A percentile compares a stretch with the other conserved stretches of the same genome.
Conservation (phyloP, 2,888 invertebrate species). For the Leptogaster cylindrica region DNA sequence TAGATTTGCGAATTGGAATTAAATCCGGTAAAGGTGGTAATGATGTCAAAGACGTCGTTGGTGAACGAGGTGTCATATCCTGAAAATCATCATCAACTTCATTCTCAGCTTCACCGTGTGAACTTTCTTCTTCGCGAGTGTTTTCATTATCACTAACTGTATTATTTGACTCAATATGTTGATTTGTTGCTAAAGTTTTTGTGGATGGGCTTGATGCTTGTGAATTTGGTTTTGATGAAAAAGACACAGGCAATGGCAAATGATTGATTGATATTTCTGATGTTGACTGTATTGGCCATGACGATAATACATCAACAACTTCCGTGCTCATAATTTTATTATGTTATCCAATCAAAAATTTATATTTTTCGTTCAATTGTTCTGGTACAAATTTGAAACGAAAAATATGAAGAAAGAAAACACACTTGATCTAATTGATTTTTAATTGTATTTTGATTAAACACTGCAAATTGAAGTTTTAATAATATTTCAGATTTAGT, state of each 20-base stretch:
- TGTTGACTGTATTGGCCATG: conserved; percentile 31
- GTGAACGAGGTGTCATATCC: conserved; percentile 32
- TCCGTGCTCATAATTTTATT: conserved; percentile 41
- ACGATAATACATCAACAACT: conserved; percentile 30
- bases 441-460: too few species aligned
- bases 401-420: background rate
- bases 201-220: background rate
- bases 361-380: conserved; percentile 9
- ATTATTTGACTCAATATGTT: background rate
- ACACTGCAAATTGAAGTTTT: too few species aligned
- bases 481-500: too few species aligned
- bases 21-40: conserved; percentile 50
- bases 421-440: too few species aligned
- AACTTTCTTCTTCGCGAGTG: background rate
- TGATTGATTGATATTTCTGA: background rate
- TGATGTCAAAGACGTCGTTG: conserved; percentile 43
- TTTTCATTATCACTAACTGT: conserved; percentile 4
- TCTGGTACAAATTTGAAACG: conserved; percentile 15
- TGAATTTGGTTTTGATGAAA: conserved; percentile 9
- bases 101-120: too few species aligned
- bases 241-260: background rate
- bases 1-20: conserved; percentile 48
- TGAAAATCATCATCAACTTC: background rate
- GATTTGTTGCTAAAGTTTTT: conserved; percentile 18
- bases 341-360: too few species aligned